phyloP scores from a whole-genome alignment of 2,888 invertebrate species.

The Pseudococcus jackbeardsleyi region DNA sequence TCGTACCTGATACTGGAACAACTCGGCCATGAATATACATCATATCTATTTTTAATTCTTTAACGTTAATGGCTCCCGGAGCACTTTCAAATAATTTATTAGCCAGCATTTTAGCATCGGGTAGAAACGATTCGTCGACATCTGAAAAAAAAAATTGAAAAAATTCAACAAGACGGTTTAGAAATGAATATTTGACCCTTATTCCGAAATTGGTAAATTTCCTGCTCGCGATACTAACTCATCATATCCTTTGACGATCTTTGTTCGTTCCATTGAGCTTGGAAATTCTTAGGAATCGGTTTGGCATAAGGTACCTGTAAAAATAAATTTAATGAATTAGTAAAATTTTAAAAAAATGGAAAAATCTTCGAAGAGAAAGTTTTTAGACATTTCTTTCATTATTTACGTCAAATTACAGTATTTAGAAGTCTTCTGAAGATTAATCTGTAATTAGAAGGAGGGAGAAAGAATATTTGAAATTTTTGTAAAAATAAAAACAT shows the following conservation, averaged over 20 bases:
- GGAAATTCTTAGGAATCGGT: slow-evolving; percentile 95
- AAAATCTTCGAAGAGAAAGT: not conserved
- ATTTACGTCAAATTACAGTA: too few relatives aligned
- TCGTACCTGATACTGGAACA: slow-evolving; percentile 51
- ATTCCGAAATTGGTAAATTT: too few relatives aligned
- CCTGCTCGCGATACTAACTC: not conserved
- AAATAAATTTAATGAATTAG: not conserved
- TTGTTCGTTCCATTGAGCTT: slow-evolving; percentile 85
- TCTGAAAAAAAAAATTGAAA: slow-evolving; percentile 37
- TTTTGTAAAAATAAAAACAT: too few relatives aligned
- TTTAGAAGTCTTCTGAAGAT: too few relatives aligned
- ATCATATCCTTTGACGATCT: slow-evolving; percentile 54
- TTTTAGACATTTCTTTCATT: too few relatives aligned
- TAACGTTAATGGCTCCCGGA: slow-evolving; percentile 58
- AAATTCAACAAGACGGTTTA: not conserved
- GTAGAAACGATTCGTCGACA: slow-evolving; percentile 55
- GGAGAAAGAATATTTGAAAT: too few relatives aligned
- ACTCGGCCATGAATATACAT: slow-evolving; percentile 56
- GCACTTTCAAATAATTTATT: slow-evolving; percentile 58
- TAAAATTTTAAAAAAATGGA: not conserved
- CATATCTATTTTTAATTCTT: slow-evolving; percentile 58
- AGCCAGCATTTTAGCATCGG: slow-evolving; percentile 48
- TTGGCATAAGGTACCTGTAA: slow-evolving; percentile 88
- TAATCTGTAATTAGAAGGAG: too few relatives aligned
- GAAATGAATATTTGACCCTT: not conserved